Evolutionary conservation across 2,113 vertebrate species (phyloP), one percentile per base, ranked within the genome.

Genomic region (Lethenteron camtschaticum): DNA sequence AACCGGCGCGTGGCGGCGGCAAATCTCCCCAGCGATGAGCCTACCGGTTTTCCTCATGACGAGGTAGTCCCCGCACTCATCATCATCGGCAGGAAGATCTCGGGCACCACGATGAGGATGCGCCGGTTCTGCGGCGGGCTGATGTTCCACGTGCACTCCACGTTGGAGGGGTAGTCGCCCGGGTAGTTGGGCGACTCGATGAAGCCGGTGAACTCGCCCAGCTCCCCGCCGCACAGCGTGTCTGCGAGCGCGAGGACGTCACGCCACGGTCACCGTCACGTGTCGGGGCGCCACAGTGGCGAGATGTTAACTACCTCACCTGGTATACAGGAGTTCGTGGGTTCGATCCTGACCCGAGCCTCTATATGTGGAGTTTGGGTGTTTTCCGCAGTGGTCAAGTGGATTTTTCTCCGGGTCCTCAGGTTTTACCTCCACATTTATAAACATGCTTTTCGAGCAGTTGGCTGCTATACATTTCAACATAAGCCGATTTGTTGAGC

Each of bases 171-270:
- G 76, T 99, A 99, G 78, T 99, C 86, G 69, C 94, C 94, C 0
- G 94, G 94, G 69, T 90, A 99, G 81, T 99, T 99, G 59, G 94
- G 94, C 1, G 92, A 97, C 76, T 99, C 92, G 0, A 99, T 91
- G 75, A 85, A 97, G 6, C 94, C 94, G 1, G 85, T 90, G 78
- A 85, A 99, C 66, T 97, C 87, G 72, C 92, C 94, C 69, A 99
- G 83, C 68, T 92, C 84, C 70, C 94, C 94, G 71, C 90, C 90
- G 78, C 94, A 97, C 63, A 83, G 85, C 71, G 86, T 83, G 76
- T 96, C 94, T 99, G 79, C 59, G 74, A 81, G 75, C 76, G 57
- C 11, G 69, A 69, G 57, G 68, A 63, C 10, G 63, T 59, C 56
- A 41, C 41, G 3, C 60, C 4, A 2, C 20, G 60, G 60, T n/a